Evolutionary conservation across 2,888 invertebrate genomes (phyloP), one percentile per base, ranked within the genome.

Genomic region (Portevinia maculata): DNA sequence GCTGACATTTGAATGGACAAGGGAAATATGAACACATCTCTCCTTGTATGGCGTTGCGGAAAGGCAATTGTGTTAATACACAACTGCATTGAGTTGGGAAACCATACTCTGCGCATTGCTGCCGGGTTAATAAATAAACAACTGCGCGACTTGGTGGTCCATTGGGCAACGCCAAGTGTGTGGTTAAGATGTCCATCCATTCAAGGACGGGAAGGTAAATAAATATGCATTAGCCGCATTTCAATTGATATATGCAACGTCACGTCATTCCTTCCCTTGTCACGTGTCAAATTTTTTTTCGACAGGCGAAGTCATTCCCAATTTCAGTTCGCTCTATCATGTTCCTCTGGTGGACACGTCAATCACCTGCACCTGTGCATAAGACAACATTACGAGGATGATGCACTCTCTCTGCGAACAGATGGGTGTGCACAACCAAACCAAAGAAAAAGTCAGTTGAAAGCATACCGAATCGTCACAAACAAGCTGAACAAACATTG

Each of bases 401-500:
- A 64, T 76, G 76, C 55, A 59, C 39, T 69, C 59, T 53, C 30
- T 53, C 46, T 30, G n/a, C 57, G 30, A 9, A 67, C 64, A 59
- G 64, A 37, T 70, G 71, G 78, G 71, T 78, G 76, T 24, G 44
- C 19, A 37, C 21, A 67, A 48, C 30, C 21, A 34, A 65, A 24
- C 32, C 15, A 55, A 52, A 69, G 52, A 19, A 62, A 50, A 41
- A 28, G 32, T 30, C 15, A 57, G 76, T 50, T 78, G 73, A 73
- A 83, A 73, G 78, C 83, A 78, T 78, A 73, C 83, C 83, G 78
- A 78, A 83, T 73, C 78, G 83, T 83, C 83, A 83, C 67, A 83
- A 73, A 64, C 78, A 83, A 83, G 78, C 78, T 78, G 78, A 71
- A 67, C 78, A 83, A 83, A 83, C 83, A 83, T 83, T 78, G 78